Evolutionary conservation across 1,140 invertebrate genomes (phyloP).

Genomic region (Lysiphlebus fabarum): DNA sequence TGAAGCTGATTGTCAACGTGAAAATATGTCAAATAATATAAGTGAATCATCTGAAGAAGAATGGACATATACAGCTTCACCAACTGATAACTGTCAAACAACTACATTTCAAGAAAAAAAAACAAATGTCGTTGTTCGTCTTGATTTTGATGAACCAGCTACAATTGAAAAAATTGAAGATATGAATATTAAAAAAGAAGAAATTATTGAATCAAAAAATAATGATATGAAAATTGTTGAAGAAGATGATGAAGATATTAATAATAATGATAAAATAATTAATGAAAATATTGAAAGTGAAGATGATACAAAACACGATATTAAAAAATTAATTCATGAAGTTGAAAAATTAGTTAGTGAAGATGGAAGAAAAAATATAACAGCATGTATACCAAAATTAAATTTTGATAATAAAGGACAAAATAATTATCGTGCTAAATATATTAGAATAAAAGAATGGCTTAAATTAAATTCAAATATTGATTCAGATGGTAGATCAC

Average conservation of each 20-base stretch:
- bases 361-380: constrained; percentile 48
- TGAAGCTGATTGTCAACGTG: constrained; percentile 52
- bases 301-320: constrained; percentile 53
- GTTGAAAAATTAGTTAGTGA: constrained; percentile 68
- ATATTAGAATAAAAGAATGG: constrained; percentile 69
- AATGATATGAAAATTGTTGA: constrained; percentile 20
- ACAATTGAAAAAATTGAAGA: constrained; percentile 26
- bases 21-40: constrained; percentile 38
- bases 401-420: constrained; percentile 53
- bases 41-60: constrained; percentile 70
- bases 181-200: constrained; percentile 15
- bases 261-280: constrained; percentile 8
- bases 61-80: constrained; percentile 65
- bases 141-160: constrained; percentile 40
- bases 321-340: constrained; percentile 66
- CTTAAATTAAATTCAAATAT: constrained; percentile 53
- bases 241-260: constrained; percentile 27
- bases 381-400: constrained; percentile 56
- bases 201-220: neutral
- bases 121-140: constrained; percentile 37
- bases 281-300: constrained; percentile 38
- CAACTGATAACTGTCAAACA: constrained; percentile 32
- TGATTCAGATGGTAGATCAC: constrained; percentile 35
- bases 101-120: constrained; percentile 28
- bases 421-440: constrained; percentile 58